Conservation (phyloP, 2,888 invertebrate species). For the Oxycera nigricornis region DNA sequence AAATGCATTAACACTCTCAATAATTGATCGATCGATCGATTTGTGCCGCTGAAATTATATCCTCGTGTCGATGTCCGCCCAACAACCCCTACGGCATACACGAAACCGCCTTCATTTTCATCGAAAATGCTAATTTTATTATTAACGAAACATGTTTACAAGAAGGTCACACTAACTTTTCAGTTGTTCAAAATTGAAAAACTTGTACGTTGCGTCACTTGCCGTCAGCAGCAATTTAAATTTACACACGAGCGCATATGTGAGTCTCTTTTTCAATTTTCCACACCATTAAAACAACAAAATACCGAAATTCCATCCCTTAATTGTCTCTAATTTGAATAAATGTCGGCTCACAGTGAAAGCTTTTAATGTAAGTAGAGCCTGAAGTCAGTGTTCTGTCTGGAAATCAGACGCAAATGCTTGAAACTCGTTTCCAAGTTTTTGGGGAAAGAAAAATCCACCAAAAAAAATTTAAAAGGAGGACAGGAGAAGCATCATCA, state of each 20-base stretch:
- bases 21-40: not conserved
- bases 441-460: not conserved
- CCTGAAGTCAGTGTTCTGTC: not conserved
- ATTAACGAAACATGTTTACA: not conserved
- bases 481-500: too few relatives aligned
- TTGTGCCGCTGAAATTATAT: not conserved
- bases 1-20: not conserved
- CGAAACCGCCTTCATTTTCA: not conserved
- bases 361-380: not conserved
- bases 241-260: not conserved
- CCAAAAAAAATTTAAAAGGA: not conserved
- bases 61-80: not conserved
- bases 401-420: not conserved
- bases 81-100: not conserved
- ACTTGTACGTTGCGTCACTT: not conserved
- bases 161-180: not conserved
- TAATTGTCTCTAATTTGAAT: constrained; percentile 23
- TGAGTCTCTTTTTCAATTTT: constrained; percentile 13
- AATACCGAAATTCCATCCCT: not conserved
- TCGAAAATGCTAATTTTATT: not conserved
- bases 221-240: not conserved
- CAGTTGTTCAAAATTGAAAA: not conserved
- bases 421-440: not conserved
- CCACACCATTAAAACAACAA: not conserved
- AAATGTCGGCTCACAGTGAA: constrained; percentile 4